Evolutionary conservation across 2,888 invertebrate genomes (phyloP).

Genomic region (Ormyrus thymus): DNA sequence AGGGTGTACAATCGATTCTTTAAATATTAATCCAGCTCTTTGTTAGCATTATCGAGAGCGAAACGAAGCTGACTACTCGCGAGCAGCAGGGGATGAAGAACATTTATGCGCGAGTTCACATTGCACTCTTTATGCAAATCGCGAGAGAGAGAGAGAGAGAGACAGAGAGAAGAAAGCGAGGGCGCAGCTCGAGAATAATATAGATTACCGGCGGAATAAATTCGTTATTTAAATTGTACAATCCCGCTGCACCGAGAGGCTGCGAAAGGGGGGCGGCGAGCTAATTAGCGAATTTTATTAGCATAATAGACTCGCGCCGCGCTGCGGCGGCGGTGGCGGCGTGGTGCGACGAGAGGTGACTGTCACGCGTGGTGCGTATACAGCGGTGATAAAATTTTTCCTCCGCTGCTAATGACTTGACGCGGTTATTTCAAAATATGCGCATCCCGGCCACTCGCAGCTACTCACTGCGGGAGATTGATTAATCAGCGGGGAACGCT

Average conservation of each 20-base stretch:
- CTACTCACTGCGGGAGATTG: no score
- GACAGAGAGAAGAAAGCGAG: not conserved
- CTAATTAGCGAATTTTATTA: conserved; percentile 42
- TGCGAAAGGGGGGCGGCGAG: not conserved
- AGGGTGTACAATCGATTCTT: no score
- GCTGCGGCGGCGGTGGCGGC: not conserved
- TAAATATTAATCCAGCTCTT: no score
- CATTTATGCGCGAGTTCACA: no score
- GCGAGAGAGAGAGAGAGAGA: not conserved
- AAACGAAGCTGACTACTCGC: no score
- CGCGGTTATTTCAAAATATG: not conserved
- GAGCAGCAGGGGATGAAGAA: no score
- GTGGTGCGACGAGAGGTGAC: not conserved
- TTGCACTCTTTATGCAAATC: conserved; percentile 24
- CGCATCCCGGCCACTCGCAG: not conserved
- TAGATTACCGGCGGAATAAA: conserved; percentile 30
- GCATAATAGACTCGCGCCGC: conserved; percentile 43
- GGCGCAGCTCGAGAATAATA: conserved; percentile 23
- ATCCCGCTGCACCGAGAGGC: not conserved
- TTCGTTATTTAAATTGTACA: conserved; percentile 46
- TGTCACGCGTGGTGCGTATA: not conserved
- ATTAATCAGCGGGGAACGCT: no score
- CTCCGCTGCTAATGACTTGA: no score
- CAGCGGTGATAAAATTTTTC: not conserved
- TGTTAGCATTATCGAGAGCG: no score